phyloP scores from a whole-genome alignment of 2,113 vertebrate genomes.

The Balaenoptera acutorostrata region DNA sequence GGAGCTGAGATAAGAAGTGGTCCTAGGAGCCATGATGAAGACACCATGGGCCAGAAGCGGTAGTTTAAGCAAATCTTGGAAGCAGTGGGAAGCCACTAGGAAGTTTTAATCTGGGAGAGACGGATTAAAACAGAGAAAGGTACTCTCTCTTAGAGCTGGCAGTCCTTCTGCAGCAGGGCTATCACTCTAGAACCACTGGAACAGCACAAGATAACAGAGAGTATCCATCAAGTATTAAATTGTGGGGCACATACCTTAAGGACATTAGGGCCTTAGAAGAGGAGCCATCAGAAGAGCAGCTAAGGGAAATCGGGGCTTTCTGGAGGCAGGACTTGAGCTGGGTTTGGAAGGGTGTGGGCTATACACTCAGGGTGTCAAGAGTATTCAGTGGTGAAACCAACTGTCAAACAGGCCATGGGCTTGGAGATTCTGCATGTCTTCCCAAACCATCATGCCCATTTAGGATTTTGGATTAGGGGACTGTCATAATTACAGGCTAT shows the following conservation, averaged over 20 bases:
- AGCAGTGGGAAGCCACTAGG: not conserved
- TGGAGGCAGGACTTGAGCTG: not conserved
- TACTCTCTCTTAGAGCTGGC: not conserved
- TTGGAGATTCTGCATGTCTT: not conserved
- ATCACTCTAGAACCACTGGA: not conserved
- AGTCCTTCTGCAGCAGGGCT: not conserved
- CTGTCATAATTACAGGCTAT: not conserved
- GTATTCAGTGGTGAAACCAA: not conserved
- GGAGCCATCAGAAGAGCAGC: not conserved
- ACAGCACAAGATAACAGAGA: not conserved
- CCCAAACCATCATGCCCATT: not conserved
- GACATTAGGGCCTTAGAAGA: not conserved
- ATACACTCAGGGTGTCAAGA: not conserved
- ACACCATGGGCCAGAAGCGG: too few species aligned
- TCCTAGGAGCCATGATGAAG: not conserved
- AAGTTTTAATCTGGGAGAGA: not conserved
- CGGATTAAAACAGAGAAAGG: not conserved
- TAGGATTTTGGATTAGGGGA: not conserved
- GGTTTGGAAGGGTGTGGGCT: not conserved
- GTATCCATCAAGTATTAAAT: not conserved
- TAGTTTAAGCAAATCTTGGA: not conserved
- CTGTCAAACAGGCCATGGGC: not conserved
- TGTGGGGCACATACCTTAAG: not conserved
- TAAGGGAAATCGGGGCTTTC: not conserved
- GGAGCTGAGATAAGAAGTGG: not conserved